Evolutionary conservation across 1,140 invertebrate genomes (phyloP).

Genomic region (Ceratina calcarata): DNA sequence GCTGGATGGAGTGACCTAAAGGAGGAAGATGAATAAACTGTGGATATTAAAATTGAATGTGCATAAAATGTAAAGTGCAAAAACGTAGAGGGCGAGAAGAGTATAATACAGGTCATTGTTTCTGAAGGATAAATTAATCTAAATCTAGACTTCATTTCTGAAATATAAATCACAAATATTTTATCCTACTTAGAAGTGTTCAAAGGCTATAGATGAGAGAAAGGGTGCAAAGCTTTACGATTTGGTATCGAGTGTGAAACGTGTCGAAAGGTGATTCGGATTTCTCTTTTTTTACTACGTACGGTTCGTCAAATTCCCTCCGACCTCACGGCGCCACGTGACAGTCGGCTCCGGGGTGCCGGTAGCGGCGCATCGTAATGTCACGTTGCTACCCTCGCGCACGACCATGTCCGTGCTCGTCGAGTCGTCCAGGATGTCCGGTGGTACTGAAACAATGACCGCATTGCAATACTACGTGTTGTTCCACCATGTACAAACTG

Average conservation of each 20-base stretch:
- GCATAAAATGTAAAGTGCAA: too few species aligned
- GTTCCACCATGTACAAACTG: too few species aligned
- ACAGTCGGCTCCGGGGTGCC: conserved; percentile 92
- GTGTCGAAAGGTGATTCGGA: background rate
- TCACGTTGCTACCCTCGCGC: conserved; percentile 91
- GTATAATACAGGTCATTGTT: too few species aligned
- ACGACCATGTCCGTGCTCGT: conserved; percentile 94
- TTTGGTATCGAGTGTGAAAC: background rate
- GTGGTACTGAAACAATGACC: conserved; percentile 87
- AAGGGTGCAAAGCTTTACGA: background rate
- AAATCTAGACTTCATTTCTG: too few species aligned
- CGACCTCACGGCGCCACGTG: conserved; percentile 89
- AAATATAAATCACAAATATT: too few species aligned
- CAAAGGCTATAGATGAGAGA: too few species aligned
- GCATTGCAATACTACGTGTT: conserved; percentile 34
- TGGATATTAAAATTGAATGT: too few species aligned
- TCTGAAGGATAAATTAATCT: too few species aligned
- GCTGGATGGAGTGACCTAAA: background rate
- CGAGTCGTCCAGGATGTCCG: conserved; percentile 92
- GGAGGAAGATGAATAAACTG: background rate
- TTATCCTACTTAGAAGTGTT: too few species aligned
- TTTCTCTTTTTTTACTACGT: conserved; percentile 39
- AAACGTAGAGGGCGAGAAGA: too few species aligned
- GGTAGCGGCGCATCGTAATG: conserved; percentile 90
- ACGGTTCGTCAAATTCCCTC: conserved; percentile 71